Base-by-base conservation (phyloP, 2,113 vertebrate genomes). In the Tricholaema leucomelas region DNA sequence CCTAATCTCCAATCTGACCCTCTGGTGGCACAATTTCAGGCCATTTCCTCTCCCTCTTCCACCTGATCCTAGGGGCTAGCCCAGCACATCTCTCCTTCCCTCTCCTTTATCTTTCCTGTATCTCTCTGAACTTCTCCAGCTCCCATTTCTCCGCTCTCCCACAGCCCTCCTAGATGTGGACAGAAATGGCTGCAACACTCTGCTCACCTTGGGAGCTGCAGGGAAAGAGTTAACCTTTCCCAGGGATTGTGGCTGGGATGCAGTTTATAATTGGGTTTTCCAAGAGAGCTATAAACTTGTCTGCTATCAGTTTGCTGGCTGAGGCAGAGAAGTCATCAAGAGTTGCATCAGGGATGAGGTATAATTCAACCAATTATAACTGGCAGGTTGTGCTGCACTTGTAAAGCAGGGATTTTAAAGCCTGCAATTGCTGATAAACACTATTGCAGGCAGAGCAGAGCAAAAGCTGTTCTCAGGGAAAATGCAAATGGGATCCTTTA, bases 331-430 rank as follows among this genome's bases (percentile, higher is more conserved):
- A 86, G 87, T 96, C 93, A 96, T 96, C 95, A 89, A 59, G 95
- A 89, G 91, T 87, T 96, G 95, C 96, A 96, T 96, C 95, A 58
- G 92, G 93, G 94, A 91, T 83, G 94, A 90, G 92, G 86, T 79
- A 87, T 94, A 96, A 95, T 97, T 96, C 92, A 95, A 87, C 75
- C 95, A 92, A 94, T 95, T 96, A 94, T 75, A 91, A 83, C 84
- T 63, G 94, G 92, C 92, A 97, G 93, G 92, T 96, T 94, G n/a
- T 92, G 96, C 90, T 94, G 95, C 94, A 71, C 95, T 92, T 74
- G 91, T 89, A 92, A 94, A 96, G 91, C 65, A 92, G 6, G 7
- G 84, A 18, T 94, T 96, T 93, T 95, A 96, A 94, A 97, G 95
- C 86, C 94, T 96, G 91, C 94, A 94, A 91, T 86, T 81, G 92